Conservation (phyloP, 2,888 invertebrate species). For the Ophion obscuratus region DNA sequence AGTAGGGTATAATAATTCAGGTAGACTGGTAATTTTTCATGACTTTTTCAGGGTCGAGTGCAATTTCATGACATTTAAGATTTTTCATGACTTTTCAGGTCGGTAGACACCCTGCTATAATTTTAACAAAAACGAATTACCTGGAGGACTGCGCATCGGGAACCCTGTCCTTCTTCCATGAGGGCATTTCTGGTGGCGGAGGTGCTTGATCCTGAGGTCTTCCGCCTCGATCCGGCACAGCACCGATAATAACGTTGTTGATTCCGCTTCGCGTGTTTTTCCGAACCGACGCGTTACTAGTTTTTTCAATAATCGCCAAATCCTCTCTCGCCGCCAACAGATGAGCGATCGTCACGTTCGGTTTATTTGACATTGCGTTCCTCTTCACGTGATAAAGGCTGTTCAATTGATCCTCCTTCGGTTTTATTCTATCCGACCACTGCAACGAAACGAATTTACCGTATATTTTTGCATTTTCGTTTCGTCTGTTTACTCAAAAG, state of each 20-base stretch:
- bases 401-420: constrained; percentile 90
- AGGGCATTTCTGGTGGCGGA: constrained; percentile 98
- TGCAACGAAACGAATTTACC: constrained; percentile 76
- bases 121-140: neutral
- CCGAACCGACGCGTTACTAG: constrained; percentile 93
- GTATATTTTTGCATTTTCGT: neutral
- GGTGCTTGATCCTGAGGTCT: constrained; percentile 95
- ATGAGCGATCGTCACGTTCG: constrained; percentile 90
- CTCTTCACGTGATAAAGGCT: constrained; percentile 86
- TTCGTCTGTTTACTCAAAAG: neutral
- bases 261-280: constrained; percentile 93
- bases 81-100: too few relatives aligned
- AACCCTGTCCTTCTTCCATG: constrained; percentile 92
- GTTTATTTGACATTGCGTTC: constrained; percentile 85
- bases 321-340: constrained; percentile 94
- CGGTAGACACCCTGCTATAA: too few relatives aligned
- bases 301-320: constrained; percentile 95
- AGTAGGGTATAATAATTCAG: too few relatives aligned
- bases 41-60: too few relatives aligned
- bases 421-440: constrained; percentile 94
- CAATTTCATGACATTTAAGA: too few relatives aligned
- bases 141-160: constrained; percentile 69
- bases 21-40: too few relatives aligned
- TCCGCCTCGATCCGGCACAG: constrained; percentile 97
- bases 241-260: constrained; percentile 95